Evolutionary conservation across 2,113 vertebrate species (phyloP).

Genomic region (Oncorhynchus clarkii): DNA sequence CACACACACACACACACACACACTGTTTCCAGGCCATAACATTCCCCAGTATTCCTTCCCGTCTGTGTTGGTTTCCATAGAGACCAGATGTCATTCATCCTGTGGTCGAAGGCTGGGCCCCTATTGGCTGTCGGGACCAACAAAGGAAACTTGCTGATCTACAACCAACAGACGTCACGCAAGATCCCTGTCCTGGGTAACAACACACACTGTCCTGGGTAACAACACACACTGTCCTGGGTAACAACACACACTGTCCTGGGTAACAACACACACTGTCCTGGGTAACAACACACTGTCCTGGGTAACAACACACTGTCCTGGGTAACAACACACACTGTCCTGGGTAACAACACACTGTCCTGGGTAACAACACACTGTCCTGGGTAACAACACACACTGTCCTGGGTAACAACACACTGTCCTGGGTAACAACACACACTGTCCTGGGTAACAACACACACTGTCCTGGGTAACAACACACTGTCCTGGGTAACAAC

Average conservation of each 20-base stretch:
- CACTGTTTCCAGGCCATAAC: too few relatives aligned
- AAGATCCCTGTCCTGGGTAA: slow-evolving; percentile 94
- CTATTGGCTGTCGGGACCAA: slow-evolving; percentile 89
- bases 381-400: slow-evolving; percentile 79
- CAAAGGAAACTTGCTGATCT: slow-evolving; percentile 95
- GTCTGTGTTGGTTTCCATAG: slow-evolving; percentile 59
- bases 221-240: not conserved
- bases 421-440: too few relatives aligned
- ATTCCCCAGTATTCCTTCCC: not conserved
- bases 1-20: too few relatives aligned
- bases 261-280: slow-evolving; percentile 79
- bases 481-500: slow-evolving; percentile 82
- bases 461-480: not conserved
- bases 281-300: slow-evolving; percentile 83
- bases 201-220: not conserved
- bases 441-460: slow-evolving; percentile 80
- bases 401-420: slow-evolving; percentile 77
- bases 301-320: slow-evolving; percentile 84
- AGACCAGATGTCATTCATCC: slow-evolving; percentile 89
- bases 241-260: slow-evolving; percentile 66
- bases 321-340: slow-evolving; percentile 75
- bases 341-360: too few relatives aligned
- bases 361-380: slow-evolving; percentile 3
- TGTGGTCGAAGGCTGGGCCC: slow-evolving; percentile 89
- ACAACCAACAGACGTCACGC: slow-evolving; percentile 94